A percentile compares a stretch with the other conserved stretches of the same genome.
Conservation (phyloP, 2,888 invertebrate species). For the Drosophila borborema region DNA sequence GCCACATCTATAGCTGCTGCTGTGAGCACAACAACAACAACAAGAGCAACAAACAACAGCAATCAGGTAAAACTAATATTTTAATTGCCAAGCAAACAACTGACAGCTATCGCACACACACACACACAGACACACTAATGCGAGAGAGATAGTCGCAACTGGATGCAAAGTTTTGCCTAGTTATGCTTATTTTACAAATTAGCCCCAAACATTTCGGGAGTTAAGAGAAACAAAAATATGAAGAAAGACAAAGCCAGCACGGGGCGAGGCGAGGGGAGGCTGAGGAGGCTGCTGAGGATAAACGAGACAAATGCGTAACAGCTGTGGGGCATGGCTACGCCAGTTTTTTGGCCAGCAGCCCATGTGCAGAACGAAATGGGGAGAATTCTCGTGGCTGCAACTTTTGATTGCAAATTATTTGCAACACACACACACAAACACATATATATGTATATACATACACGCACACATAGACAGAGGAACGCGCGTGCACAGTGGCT, state of each 20-base stretch:
- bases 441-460: conserved; percentile 8
- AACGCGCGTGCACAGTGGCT: conserved; percentile 24
- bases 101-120: conserved; percentile 9
- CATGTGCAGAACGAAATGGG: conserved; percentile 20
- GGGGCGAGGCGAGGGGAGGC: background rate
- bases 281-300: background rate
- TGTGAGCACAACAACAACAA: conserved; percentile 2
- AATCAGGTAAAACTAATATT: conserved; percentile 65
- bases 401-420: conserved; percentile 79
- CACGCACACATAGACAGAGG: conserved; percentile 31
- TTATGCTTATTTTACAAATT: conserved; percentile 70
- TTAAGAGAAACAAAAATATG: background rate
- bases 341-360: conserved; percentile 15
- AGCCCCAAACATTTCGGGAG: conserved; percentile 51
- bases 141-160: conserved; percentile 8
- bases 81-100: conserved; percentile 68
- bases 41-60: background rate
- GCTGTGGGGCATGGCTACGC: conserved; percentile 41
- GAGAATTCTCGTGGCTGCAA: conserved; percentile 57
- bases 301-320: conserved; percentile 29
- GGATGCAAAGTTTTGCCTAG: conserved; percentile 45
- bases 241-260: background rate
- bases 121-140: background rate
- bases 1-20: conserved; percentile 5
- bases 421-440: conserved; percentile 49